Evolutionary conservation across 2,888 invertebrate genomes (phyloP), one percentile per base, ranked within the genome.

Genomic region (Acleris emargana): DNA sequence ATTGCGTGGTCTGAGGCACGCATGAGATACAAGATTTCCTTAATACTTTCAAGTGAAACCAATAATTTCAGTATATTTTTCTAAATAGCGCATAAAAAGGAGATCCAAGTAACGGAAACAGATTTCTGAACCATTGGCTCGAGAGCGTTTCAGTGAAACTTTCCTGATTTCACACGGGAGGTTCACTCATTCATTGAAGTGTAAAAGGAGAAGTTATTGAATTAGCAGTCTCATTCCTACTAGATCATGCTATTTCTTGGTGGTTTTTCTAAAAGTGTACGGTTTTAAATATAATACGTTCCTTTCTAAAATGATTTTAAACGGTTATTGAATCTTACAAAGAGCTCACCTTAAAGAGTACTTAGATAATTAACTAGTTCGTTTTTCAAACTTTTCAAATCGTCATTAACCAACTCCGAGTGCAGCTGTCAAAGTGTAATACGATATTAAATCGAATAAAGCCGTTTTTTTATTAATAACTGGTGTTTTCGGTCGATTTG

Each of bases 71-170:
- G n/a, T 52, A 59, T 61, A 62, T 52, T 62, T 62, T 57, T 53
- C 57, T 66, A 72, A 68, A 67, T 66, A 67, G 58, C 64, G 64
- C 66, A 71, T 69, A 68, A 69, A 70, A 62, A 17, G 50, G 57
- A 62, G 74, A 80, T 76, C 79, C 80, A 77, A 77, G 76, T 73
- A 72, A 78, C 79, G 77, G 81, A 79, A 86, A 86, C 86, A 86
- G 84, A 87, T 88, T 89, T 89, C 88, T 86, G 77, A 87, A 68
- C 80, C 89, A 89, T 80, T 87, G 88, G 81, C 68, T 87, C 86
- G 83, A 80, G 74, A 84, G 80, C 79, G 77, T 81, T 83, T 76
- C 79, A 77, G 76, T 76, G 76, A 79, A 85, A 86, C 77, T 87
- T 83, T 82, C 80, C 76, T 71, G 73, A 81, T 72, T 79, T 77